Evolutionary conservation across 2,113 vertebrate species (phyloP).

Genomic region (Athene cunicularia): DNA sequence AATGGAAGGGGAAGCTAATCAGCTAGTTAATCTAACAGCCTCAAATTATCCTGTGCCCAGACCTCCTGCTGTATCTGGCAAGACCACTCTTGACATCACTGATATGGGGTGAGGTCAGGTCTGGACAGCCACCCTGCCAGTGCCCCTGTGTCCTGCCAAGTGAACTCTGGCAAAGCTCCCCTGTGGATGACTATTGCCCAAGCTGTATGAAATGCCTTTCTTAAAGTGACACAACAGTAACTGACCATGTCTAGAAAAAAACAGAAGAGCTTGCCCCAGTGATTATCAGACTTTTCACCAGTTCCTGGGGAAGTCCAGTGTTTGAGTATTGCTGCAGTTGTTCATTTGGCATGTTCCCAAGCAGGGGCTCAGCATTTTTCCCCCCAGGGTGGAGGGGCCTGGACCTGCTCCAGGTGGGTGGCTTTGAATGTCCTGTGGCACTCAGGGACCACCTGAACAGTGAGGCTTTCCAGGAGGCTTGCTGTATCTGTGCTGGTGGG

Average conservation of each 20-base stretch:
- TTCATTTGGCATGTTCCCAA: neutral
- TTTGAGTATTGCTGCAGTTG: neutral
- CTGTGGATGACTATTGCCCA: neutral
- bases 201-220: neutral
- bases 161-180: neutral
- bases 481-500: neutral
- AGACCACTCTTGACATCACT: neutral
- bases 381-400: no score
- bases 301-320: neutral
- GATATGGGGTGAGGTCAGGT: neutral
- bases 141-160: neutral
- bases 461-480: neutral
- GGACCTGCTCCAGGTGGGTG: neutral
- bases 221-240: neutral
- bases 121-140: neutral
- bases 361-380: neutral
- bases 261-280: neutral
- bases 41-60: neutral
- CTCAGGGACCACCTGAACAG: rapidly evolving
- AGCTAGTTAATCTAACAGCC: neutral
- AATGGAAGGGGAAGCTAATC: neutral
- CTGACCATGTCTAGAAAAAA: neutral
- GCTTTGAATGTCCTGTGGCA: neutral
- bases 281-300: neutral
- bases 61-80: neutral